Evolutionary conservation across 2,797 vertebrate species (phyloP).

Genomic region (Myripristis murdjan): DNA sequence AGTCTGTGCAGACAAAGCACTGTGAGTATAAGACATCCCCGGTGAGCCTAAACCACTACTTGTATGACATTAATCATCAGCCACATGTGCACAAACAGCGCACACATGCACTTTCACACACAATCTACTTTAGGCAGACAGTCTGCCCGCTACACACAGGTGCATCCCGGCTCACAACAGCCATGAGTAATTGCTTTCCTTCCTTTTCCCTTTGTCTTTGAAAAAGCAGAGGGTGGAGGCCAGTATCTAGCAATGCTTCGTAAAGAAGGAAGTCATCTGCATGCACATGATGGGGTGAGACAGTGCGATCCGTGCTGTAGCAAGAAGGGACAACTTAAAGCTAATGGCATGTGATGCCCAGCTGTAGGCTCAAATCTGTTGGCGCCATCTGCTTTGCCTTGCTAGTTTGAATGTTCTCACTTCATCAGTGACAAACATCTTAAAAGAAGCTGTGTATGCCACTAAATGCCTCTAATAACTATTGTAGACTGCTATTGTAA

Average conservation of each 20-base stretch:
- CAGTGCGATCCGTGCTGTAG: constrained; percentile 51
- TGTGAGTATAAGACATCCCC: constrained; percentile 21
- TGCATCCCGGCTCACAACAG: neutral
- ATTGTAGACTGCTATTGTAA: constrained; percentile 31
- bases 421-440: constrained; percentile 51
- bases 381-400: constrained; percentile 68
- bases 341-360: constrained; percentile 74
- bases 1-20: constrained; percentile 28
- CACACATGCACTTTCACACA: neutral
- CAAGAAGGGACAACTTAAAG: constrained; percentile 65
- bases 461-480: constrained; percentile 26
- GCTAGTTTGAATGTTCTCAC: constrained; percentile 49
- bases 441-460: constrained; percentile 19
- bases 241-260: constrained; percentile 8
- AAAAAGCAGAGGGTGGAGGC: constrained; percentile 19
- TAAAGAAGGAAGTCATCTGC: constrained; percentile 52
- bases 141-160: neutral
- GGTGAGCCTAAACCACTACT: constrained; percentile 25
- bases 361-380: constrained; percentile 73
- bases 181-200: neutral
- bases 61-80: constrained; percentile 39
- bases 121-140: neutral
- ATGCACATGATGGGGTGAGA: constrained; percentile 57
- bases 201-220: neutral
- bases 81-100: constrained; percentile 7